A percentile compares a stretch with the other conserved stretches of the same genome.
Conservation (phyloP, 1,140 invertebrate species). For the Leptestheria dahalacensis region DNA sequence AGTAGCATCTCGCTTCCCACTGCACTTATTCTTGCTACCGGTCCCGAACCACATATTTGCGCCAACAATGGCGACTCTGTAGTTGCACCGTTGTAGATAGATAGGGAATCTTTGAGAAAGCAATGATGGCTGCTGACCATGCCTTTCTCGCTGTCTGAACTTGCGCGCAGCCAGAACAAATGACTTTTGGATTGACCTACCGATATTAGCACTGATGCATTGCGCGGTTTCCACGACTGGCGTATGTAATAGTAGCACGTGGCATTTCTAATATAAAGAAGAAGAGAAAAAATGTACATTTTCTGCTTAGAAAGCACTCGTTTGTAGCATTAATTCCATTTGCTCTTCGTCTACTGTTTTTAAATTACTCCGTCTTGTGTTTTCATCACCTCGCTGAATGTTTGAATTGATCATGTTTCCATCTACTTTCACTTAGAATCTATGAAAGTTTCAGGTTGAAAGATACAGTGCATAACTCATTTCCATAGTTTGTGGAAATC, state of each 20-base stretch:
- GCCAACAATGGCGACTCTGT: conserved; percentile 50
- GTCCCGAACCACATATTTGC: conserved; percentile 64
- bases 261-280: not conserved
- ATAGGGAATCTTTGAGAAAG: conserved; percentile 45
- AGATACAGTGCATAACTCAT: too few relatives aligned
- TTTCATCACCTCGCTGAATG: too few relatives aligned
- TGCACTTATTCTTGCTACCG: conserved; percentile 60
- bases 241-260: conserved; percentile 11
- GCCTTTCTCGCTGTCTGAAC: not conserved
- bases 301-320: not conserved
- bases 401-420: too few relatives aligned
- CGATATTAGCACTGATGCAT: conserved; percentile 19
- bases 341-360: too few relatives aligned
- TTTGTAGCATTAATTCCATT: too few relatives aligned
- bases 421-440: too few relatives aligned
- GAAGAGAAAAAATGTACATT: not conserved
- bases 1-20: conserved; percentile 59
- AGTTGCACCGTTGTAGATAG: conserved; percentile 53
- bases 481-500: too few relatives aligned
- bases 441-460: too few relatives aligned
- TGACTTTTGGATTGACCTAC: conserved; percentile 16
- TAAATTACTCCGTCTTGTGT: too few relatives aligned
- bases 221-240: conserved; percentile 11
- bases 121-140: conserved; percentile 22
- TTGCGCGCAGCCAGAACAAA: not conserved